Evolutionary conservation across 2,888 invertebrate species (phyloP).

Genomic region (Abrostola triplasia): DNA sequence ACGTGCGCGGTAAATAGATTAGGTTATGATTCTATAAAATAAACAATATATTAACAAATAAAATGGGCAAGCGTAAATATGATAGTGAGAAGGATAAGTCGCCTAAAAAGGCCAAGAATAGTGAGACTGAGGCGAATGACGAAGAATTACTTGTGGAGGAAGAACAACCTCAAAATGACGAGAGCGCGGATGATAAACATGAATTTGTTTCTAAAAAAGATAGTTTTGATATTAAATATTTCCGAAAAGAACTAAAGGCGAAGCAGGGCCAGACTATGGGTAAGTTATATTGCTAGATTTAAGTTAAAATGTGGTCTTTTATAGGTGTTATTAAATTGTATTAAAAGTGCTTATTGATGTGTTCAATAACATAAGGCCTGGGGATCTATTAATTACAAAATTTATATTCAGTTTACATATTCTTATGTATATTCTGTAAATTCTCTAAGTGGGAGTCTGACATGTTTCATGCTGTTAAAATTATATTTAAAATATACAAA

Average conservation of each 20-base stretch:
- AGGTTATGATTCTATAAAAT: constrained; percentile 4
- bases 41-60: constrained; percentile 41
- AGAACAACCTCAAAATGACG: constrained; percentile 71
- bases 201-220: constrained; percentile 56
- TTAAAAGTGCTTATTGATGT: too few relatives aligned
- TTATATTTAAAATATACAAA: too few relatives aligned
- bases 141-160: constrained; percentile 26
- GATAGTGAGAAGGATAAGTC: constrained; percentile 60
- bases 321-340: too few relatives aligned
- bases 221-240: constrained; percentile 88
- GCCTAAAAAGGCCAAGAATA: constrained; percentile 66
- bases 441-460: too few relatives aligned
- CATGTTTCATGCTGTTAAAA: too few relatives aligned
- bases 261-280: constrained; percentile 88
- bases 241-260: constrained; percentile 87
- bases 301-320: too few relatives aligned
- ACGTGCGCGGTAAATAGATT: constrained; percentile 53
- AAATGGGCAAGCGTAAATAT: constrained; percentile 81
- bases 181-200: constrained; percentile 42
- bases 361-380: too few relatives aligned
- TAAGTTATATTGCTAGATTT: constrained; percentile 60
- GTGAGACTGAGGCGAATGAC: constrained; percentile 54
- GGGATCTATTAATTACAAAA: too few relatives aligned
- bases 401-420: too few relatives aligned
- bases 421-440: too few relatives aligned